A percentile compares a stretch with the other conserved stretches of the same genome.
Evolutionary conservation across 1,140 invertebrate species (phyloP).

Genomic region (Cepaea nemoralis): DNA sequence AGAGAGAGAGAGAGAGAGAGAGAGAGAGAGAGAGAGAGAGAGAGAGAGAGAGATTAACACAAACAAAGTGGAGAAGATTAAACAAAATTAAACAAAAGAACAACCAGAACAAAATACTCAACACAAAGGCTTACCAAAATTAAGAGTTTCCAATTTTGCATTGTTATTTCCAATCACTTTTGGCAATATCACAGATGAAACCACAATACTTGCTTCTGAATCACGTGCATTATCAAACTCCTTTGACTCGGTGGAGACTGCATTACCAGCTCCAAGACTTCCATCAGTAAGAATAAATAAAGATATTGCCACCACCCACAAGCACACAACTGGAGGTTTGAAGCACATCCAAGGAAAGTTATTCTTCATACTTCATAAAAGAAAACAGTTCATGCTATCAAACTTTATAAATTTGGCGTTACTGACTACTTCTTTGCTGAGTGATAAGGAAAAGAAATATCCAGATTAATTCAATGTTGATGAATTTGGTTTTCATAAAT

Average conservation of each 20-base stretch:
- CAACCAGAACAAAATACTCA: too few species aligned
- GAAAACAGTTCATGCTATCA: too few species aligned
- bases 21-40: too few species aligned
- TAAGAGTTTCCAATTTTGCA: not conserved
- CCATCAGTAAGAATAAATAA: not conserved
- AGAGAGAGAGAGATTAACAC: too few species aligned
- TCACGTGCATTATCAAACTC: not conserved
- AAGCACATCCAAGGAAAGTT: not conserved
- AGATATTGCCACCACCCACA: not conserved
- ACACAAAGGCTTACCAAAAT: not conserved
- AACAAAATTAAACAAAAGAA: too few species aligned
- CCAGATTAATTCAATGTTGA: too few species aligned
- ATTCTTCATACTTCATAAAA: conserved; percentile 4
- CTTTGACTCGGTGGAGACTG: too few species aligned
- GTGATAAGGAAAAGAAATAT: too few species aligned
- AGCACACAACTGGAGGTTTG: not conserved
- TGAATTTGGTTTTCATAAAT: too few species aligned
- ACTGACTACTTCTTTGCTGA: not conserved
- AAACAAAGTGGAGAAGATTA: too few species aligned
- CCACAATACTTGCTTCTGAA: not conserved
- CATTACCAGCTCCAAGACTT: not conserved
- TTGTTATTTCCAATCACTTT: not conserved
- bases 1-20: too few species aligned
- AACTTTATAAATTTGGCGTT: not conserved
- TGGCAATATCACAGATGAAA: not conserved